A percentile compares a stretch with the other conserved stretches of the same genome.
Conservation (phyloP, 2,888 invertebrate species). For the Agrotis puta region DNA sequence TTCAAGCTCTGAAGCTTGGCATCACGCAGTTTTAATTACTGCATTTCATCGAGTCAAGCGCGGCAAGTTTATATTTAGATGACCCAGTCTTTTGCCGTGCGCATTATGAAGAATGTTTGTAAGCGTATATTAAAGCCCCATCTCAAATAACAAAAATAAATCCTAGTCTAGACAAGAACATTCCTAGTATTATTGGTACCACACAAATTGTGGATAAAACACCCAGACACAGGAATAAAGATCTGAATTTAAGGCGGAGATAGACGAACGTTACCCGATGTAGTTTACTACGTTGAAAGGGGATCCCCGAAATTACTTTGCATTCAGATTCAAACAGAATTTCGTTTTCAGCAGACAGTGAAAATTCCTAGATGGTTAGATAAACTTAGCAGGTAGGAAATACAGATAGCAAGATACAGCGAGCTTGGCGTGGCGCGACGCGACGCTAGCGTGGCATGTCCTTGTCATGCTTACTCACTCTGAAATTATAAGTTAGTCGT, state of each 20-base stretch:
- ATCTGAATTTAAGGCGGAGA: conserved; percentile 12
- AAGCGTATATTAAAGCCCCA: not conserved
- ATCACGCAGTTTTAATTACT: no score
- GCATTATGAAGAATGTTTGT: no score
- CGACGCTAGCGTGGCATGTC: no score
- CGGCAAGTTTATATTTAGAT: no score
- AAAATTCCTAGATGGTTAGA: not conserved
- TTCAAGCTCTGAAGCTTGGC: no score
- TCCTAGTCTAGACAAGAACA: conserved; percentile 33
- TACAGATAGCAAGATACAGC: no score
- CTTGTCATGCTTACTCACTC: no score
- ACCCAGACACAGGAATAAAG: conserved; percentile 13
- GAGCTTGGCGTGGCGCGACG: no score
- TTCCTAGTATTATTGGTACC: conserved; percentile 10
- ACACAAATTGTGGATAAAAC: conserved; percentile 28
- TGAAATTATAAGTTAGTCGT: no score
- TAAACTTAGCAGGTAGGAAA: not conserved
- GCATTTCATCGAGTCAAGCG: no score
- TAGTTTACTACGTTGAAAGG: not conserved
- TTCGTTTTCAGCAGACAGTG: not conserved
- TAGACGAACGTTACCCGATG: not conserved
- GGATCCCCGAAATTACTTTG: not conserved
- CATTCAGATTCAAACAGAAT: not conserved
- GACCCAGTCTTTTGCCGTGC: no score
- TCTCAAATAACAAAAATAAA: conserved; percentile 14